Base-by-base conservation (phyloP, 1,140 invertebrate species). In the Aphaenogaster rudis region DNA sequence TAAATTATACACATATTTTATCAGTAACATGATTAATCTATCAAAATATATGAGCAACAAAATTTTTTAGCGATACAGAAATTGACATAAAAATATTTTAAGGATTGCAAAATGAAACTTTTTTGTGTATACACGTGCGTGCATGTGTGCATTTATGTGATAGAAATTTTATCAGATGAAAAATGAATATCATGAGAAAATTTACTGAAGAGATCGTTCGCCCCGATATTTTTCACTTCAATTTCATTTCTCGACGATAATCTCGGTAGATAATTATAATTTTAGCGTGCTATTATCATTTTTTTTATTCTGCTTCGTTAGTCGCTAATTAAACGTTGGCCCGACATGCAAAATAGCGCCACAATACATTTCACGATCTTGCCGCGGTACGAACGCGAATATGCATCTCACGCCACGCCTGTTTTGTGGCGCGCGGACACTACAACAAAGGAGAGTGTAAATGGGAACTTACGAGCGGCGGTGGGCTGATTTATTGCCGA, bases 401-500 rank as follows among this genome's bases (percentile, higher is more conserved):
- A 82, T 72, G 67, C 79, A 82, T 82, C 39, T 71, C 21, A n/a
- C 21, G 66, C 54, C 80, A 74, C 80, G 80, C 80, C 67, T 82
- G 67, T 72, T 82, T 82, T 72, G 52, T 52, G 39, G 21, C 52
- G 6, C 52, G 66, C 52, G 42, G 39, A 13, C 7, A 28, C 54
- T 50, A n/a, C 54, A 76, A 74, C 42, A 82, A 82, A 72, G 33
- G 78, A 59, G n/a, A 61, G 80, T 50, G 54, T 39, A 74, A 82
- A 82, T 74, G 67, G 52, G 80, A 45, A 74, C 67, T 82, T 74
- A 50, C 67, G 67, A 33, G 50, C 39, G 21, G 52, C 17, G 80
- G 66, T 45, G 54, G 42, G 42, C 69, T 84, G 80, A 76, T 84
- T 84, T 76, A 84, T 84, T 76, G 69, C 54, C 69, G 80, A 76